Percentiles rank a stretch among this genome's conserved stretches.
Evolutionary conservation across 2,888 invertebrate genomes (phyloP).

Genomic region (Diadromus collaris): DNA sequence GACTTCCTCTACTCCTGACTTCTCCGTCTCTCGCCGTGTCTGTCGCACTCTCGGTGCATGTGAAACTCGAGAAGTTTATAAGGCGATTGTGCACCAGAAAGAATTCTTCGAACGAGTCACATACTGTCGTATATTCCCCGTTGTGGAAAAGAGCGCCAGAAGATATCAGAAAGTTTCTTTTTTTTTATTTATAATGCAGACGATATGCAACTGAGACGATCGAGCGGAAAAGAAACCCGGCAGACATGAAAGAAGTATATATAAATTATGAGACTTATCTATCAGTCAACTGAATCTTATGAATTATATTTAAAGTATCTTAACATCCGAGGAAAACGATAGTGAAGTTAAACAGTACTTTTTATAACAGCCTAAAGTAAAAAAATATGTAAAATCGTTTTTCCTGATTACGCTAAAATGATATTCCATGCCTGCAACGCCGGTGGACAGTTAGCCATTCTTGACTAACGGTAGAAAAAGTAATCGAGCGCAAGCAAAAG

Average conservation of each 20-base stretch:
- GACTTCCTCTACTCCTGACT: conserved; percentile 42
- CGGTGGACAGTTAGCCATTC: too few relatives aligned
- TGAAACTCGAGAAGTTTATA: conserved; percentile 61
- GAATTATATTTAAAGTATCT: neutral
- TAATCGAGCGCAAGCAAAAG: too few relatives aligned
- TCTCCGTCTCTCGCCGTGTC: conserved; percentile 19
- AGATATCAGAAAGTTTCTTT: conserved; percentile 40
- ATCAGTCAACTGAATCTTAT: neutral
- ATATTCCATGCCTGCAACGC: too few relatives aligned
- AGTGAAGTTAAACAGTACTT: neutral
- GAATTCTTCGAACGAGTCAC: conserved; percentile 50
- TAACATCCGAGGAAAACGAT: neutral
- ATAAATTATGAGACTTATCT: neutral
- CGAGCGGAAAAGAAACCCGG: neutral
- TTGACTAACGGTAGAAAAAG: too few relatives aligned
- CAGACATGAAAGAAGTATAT: neutral
- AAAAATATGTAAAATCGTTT: neutral
- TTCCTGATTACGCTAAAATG: too few relatives aligned
- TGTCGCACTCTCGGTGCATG: conserved; percentile 26
- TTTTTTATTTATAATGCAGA: conserved; percentile 37
- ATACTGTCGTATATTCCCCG: conserved; percentile 49
- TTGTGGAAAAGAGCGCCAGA: conserved; percentile 33
- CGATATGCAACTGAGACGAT: conserved; percentile 27
- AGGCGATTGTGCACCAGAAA: conserved; percentile 55
- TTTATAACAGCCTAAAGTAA: neutral